A percentile compares a stretch with the other conserved stretches of the same genome.
phyloP scores from a whole-genome alignment of 2,113 vertebrate genomes.

The Urocynchramus pylzowi region DNA sequence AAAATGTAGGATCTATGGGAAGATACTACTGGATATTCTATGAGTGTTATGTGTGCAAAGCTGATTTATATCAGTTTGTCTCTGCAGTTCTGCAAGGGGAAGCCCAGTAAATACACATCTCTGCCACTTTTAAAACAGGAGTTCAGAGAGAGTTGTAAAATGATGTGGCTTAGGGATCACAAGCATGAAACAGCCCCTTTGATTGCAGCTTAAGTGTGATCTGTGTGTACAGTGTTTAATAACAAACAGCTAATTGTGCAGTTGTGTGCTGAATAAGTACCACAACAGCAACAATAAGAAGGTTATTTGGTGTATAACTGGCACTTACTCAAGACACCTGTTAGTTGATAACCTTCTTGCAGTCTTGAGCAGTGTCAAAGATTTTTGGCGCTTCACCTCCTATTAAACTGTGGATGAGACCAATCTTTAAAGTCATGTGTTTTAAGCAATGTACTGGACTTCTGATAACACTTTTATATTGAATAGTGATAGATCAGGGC shows the following conservation, averaged over 20 bases:
- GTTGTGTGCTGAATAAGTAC: background rate
- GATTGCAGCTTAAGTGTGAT: background rate
- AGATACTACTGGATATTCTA: background rate
- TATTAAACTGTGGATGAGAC: background rate
- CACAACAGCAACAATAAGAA: background rate
- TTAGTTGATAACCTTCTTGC: background rate
- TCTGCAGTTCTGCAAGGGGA: background rate
- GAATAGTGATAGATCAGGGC: background rate
- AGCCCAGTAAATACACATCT: background rate
- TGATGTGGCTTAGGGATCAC: background rate
- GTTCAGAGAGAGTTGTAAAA: background rate
- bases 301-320: background rate
- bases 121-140: background rate
- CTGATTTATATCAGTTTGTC: background rate
- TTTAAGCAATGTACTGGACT: background rate
- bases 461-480: background rate
- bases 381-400: background rate
- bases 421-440: background rate
- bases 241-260: background rate
- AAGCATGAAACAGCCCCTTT: background rate
- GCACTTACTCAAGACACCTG: background rate
- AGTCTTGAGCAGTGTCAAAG: background rate
- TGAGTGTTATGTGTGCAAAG: background rate
- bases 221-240: background rate
- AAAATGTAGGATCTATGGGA: background rate